Base-by-base conservation (phyloP, 2,888 invertebrate species). In the Helicoverpa assulta region DNA sequence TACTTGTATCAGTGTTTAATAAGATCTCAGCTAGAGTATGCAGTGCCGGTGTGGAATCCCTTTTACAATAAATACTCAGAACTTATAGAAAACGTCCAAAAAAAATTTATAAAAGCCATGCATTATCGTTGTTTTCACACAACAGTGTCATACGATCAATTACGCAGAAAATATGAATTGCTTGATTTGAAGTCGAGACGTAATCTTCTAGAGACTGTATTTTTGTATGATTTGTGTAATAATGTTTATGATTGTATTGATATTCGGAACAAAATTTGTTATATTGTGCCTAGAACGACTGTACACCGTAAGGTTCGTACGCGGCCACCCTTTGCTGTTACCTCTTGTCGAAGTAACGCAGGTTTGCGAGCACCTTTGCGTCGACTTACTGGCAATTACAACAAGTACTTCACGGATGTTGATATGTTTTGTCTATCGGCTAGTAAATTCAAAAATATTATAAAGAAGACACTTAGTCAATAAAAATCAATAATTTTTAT, bases 261-360 rank as follows among this genome's bases (percentile, higher is more conserved):
- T 8, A 51, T 51, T 19, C 1, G 19, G 1, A 51, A 51, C 7
- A 51, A 16, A 18, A 51, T 51, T 19, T 43, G 73, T 26, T 53
- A 51, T 18, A 87, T 51, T 19, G 51, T 19, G 90, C 47, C 47
- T 47, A 47, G 47, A 47, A 47, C 47, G 2, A 6, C 6, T 16
- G 6, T 47, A 6, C 5, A 16, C 5, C 47, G 47, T 5, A 10
- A 5, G n/a, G 47, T 16, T 3, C 47, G 47, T 3, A 0, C 16
- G 2, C 16, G 47, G 2, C 47, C 47, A 1, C 5, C 16, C 6
- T 47, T 47, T 47, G 47, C 47, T 5, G 47, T 47, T 1, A 16
- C 47, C 0, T 47, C 47, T n/a, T 6, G 16, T n/a, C 47, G 47
- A 3, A 47, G 16, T 0, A 47, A 47, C 47, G 47, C 47, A 16